Base-by-base conservation (phyloP, 2,888 invertebrate species). In the Tridacna gigas region DNA sequence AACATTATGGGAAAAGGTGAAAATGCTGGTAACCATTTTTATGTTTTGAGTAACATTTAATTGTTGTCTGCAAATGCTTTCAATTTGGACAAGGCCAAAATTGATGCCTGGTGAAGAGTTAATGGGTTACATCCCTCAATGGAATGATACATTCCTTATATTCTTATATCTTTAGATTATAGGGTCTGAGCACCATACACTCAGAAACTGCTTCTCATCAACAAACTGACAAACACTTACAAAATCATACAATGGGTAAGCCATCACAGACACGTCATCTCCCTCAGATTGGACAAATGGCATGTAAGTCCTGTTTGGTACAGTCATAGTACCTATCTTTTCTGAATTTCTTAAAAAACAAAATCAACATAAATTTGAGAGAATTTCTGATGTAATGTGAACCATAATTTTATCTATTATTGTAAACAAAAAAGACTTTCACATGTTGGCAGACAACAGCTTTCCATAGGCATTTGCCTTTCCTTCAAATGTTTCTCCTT, bases 221-320 rank as follows among this genome's bases (percentile, higher is more conserved):
- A 37, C 37, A 37, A 37, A 37, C 37, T 56, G 56, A 37, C 7
- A 47, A 37, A 26, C 13, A 71, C 71, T 71, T 26, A 71, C 71
- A 71, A 51, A 51, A 9, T 71, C 26, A 18, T 71, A 71, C n/a
- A 71, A 25, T n/a, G 71, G 71, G 25, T 71, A 71, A 4, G 51
- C 51, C 71, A 71, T 71, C n/a, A 51, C 28, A 25, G 22, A 13
- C 13, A 15, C 71, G 11, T 51, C 45, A 12, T 22, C 71, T 20
- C 51, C 51, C 9, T 25, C 18, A 13, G 71, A 51, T n/a, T 48
- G 9, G 45, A 71, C 22, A 25, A 71, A 71, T 1, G 71, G 71
- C 47, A 71, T 45, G 26, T 15, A 71, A 13, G 26, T 26, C 5
- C 18, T 71, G 25, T 71, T 47, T 51, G 71, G 47, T 15, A 71